Conservation (phyloP, 2,888 invertebrate genomes). For the Pterobdella sp. region DNA sequence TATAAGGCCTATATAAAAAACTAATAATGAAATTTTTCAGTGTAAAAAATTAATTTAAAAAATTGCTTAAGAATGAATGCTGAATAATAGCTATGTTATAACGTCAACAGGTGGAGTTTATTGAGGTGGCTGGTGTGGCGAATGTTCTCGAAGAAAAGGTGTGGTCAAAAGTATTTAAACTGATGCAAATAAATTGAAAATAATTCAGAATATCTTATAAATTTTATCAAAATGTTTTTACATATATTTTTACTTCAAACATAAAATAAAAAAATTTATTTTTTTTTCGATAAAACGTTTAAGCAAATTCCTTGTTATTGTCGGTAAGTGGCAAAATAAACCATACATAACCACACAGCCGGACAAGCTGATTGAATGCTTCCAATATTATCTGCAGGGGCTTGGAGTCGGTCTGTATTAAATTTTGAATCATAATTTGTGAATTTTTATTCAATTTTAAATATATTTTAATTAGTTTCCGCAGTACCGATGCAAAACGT, state of each 20-base stretch:
- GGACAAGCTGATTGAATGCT: conserved; percentile 74
- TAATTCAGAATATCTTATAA: neutral
- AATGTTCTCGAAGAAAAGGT: conserved; percentile 79
- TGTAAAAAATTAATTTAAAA: too few relatives aligned
- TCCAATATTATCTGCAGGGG: conserved; percentile 79
- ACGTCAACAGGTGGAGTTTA: conserved; percentile 56
- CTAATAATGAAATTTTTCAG: too few relatives aligned
- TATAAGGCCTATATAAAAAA: too few relatives aligned
- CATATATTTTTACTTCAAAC: too few relatives aligned
- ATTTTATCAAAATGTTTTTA: neutral
- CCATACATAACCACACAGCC: conserved; percentile 59
- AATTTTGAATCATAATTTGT: neutral
- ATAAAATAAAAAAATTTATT: too few relatives aligned
- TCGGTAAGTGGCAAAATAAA: too few relatives aligned
- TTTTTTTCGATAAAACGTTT: too few relatives aligned
- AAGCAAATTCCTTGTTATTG: too few relatives aligned
- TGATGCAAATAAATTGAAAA: too few relatives aligned
- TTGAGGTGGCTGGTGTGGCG: conserved; percentile 75
- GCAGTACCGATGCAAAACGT: conserved; percentile 74
- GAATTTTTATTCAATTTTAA: neutral
- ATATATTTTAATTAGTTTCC: conserved; percentile 56
- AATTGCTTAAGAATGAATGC: too few relatives aligned
- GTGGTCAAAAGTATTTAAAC: too few relatives aligned
- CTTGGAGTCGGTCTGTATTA: conserved; percentile 60
- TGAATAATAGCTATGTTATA: neutral